Evolutionary conservation across 2,797 vertebrate species (phyloP).

Genomic region (Arnoldichthys spilopterus): DNA sequence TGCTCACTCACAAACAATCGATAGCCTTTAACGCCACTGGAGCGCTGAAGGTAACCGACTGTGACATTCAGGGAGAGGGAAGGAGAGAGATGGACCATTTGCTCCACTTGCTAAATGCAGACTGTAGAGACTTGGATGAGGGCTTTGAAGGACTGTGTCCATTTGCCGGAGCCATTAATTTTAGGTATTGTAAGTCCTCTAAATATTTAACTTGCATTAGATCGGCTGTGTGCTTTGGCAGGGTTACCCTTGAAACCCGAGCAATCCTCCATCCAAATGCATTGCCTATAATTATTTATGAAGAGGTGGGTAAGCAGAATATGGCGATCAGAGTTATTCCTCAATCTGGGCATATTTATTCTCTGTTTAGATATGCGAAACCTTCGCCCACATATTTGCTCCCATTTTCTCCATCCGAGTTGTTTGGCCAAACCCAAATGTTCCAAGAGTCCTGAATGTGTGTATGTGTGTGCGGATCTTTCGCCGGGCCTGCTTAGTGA

Average conservation of each 20-base stretch:
- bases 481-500: constrained; percentile 19
- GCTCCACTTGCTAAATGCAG: constrained; percentile 31
- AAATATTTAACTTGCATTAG: constrained; percentile 18
- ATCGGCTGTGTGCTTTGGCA: constrained; percentile 19
- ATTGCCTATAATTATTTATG: constrained; percentile 35
- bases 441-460: constrained; percentile 5
- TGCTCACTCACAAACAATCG: constrained; percentile 48
- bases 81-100: constrained; percentile 16
- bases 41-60: constrained; percentile 43
- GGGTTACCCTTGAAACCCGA: constrained; percentile 24
- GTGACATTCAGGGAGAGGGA: constrained; percentile 40
- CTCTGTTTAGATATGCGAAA: constrained; percentile 13
- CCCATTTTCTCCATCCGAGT: constrained; percentile 5
- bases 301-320: constrained; percentile 1
- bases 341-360: constrained; percentile 16
- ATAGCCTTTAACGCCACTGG: constrained; percentile 49
- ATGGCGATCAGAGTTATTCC: constrained; percentile 1
- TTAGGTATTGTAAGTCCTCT: constrained; percentile 4
- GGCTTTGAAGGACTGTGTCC: constrained; percentile 28
- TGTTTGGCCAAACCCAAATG: constrained; percentile 27
- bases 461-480: constrained; percentile 2
- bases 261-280: constrained; percentile 14
- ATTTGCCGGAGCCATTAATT: constrained; percentile 32
- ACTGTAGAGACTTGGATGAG: constrained; percentile 38
- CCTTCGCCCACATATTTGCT: constrained; percentile 20